Percentiles rank a stretch among this genome's conserved stretches.
phyloP scores from a whole-genome alignment of 2,888 invertebrate genomes.

The Argyresthia goedartella region DNA sequence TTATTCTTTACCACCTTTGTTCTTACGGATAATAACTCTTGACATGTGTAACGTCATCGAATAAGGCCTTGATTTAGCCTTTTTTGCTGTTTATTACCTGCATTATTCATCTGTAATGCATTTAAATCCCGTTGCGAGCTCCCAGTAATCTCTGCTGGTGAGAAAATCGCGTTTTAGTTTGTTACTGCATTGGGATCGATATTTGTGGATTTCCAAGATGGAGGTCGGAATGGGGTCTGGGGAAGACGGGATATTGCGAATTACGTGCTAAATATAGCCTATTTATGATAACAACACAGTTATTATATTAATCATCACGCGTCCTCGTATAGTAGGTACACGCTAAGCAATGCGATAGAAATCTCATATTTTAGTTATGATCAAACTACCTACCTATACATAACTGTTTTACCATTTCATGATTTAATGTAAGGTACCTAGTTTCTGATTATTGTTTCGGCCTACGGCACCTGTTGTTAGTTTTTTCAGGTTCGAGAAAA shows the following conservation, averaged over 20 bases:
- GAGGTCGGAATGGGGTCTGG: constrained; percentile 22
- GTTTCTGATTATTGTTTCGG: too few species aligned
- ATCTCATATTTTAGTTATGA: too few species aligned
- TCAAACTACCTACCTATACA: too few species aligned
- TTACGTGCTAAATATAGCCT: constrained; percentile 24
- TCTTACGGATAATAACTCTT: constrained; percentile 33
- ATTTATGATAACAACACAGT: constrained; percentile 11
- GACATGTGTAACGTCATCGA: constrained; percentile 62
- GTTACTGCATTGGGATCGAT: constrained; percentile 33
- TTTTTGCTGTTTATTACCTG: constrained; percentile 13
- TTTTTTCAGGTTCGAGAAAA: too few species aligned
- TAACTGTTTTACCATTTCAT: too few species aligned
- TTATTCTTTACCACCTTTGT: constrained; percentile 46
- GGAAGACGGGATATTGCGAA: constrained; percentile 8
- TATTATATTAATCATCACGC: too few species aligned
- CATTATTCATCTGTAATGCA: not conserved
- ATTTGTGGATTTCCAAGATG: constrained; percentile 48
- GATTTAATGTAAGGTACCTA: too few species aligned
- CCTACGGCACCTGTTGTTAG: too few species aligned
- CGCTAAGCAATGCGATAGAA: too few species aligned
- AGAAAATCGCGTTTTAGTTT: constrained; percentile 10
- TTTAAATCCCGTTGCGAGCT: not conserved
- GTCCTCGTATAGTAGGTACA: too few species aligned
- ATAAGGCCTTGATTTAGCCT: constrained; percentile 23
- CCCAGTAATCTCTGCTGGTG: constrained; percentile 4